These are phyloP conservation scores for Pseudoips prasinana DNA, from an alignment of 2,888 invertebrate genomes.

Conservation along the genomic window DNA sequence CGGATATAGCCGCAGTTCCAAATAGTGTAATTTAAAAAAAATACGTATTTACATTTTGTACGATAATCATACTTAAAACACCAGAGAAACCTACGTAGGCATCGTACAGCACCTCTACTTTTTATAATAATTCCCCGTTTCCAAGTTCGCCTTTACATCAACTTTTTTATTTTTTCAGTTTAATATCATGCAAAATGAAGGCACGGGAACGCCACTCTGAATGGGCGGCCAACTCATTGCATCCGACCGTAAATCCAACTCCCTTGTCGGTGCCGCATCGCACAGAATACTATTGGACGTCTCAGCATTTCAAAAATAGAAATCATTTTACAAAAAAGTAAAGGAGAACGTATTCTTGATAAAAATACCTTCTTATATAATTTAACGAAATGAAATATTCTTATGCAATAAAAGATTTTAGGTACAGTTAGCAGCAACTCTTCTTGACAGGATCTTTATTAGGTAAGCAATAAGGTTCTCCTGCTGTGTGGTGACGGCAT, in stretches of 20 bases:
- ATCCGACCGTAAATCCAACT: constrained; percentile 53
- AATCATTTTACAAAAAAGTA: constrained; percentile 1
- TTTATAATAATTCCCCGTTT: constrained; percentile 60
- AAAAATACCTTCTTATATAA: no score
- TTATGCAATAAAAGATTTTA: no score
- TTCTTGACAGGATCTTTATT: no score
- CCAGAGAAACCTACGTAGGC: constrained; percentile 35
- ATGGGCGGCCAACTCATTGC: constrained; percentile 59
- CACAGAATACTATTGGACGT: constrained; percentile 15
- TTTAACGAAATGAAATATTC: no score
- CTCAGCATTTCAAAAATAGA: constrained; percentile 7
- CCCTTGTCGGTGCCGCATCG: constrained; percentile 31
- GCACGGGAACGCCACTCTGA: constrained; percentile 48
- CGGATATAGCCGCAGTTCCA: no score
- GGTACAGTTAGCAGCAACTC: no score
- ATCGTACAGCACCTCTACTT: constrained; percentile 46
- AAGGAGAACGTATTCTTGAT: no score
- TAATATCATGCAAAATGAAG: constrained; percentile 73
- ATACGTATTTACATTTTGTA: no score
- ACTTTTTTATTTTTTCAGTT: constrained; percentile 61
- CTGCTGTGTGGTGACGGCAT: no score
- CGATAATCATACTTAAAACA: constrained; percentile 30
- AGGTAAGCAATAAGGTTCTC: no score
- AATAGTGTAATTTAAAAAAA: no score
- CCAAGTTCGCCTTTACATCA: constrained; percentile 60